Evolutionary conservation across 2,113 vertebrate species (phyloP).

Genomic region (Corythoichthys haematopterus): DNA sequence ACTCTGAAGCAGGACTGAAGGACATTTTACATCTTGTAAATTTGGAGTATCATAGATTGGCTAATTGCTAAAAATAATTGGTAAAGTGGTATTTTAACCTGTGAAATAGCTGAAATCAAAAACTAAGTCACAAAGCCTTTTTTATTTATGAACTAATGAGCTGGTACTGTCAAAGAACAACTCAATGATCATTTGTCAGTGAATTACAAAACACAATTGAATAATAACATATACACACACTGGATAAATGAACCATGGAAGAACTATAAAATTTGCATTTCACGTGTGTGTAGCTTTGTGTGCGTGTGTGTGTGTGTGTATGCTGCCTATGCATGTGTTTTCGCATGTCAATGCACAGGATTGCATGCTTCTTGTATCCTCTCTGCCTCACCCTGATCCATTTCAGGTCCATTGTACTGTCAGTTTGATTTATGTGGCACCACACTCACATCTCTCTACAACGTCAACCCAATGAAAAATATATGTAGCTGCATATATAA

Average conservation of each 20-base stretch:
- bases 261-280: slow-evolving; percentile 22
- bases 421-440: slow-evolving; percentile 75
- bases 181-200: slow-evolving; percentile 42
- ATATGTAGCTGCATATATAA: slow-evolving; percentile 73
- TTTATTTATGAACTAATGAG: slow-evolving; percentile 27
- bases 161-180: slow-evolving; percentile 47
- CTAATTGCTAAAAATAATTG: slow-evolving; percentile 2
- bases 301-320: slow-evolving; percentile 4
- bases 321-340: no score
- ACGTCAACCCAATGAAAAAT: slow-evolving; percentile 72
- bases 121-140: slow-evolving; percentile 27
- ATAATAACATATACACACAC: slow-evolving; percentile 61
- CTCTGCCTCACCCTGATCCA: slow-evolving; percentile 68
- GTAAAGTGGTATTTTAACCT: slow-evolving; percentile 15
- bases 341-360: slow-evolving; percentile 13
- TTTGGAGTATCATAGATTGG: background rate
- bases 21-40: slow-evolving; percentile 6
- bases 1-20: background rate
- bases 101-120: slow-evolving; percentile 16
- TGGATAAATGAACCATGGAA: slow-evolving; percentile 64
- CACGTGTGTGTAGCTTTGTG: background rate
- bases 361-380: slow-evolving; percentile 45
- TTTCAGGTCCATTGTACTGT: slow-evolving; percentile 73
- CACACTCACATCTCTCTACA: slow-evolving; percentile 61
- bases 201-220: slow-evolving; percentile 65